phyloP scores from a whole-genome alignment of 2,888 invertebrate species.

The Nematopogon swammerdamellus region DNA sequence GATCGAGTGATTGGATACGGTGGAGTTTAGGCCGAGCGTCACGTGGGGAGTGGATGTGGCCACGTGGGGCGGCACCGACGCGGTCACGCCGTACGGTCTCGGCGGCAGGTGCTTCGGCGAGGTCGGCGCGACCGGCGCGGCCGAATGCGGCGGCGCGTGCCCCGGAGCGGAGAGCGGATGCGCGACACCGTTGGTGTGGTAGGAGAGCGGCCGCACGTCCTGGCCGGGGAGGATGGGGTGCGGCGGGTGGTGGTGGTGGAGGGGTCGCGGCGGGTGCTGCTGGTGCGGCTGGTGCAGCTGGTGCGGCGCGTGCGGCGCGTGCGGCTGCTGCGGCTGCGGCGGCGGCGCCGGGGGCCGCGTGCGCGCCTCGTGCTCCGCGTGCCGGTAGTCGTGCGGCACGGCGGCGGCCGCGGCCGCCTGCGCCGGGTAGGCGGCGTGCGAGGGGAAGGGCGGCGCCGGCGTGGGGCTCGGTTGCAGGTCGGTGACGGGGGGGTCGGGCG shows the following conservation, averaged over 20 bases:
- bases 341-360: constrained; percentile 23
- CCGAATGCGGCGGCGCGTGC: constrained; percentile 7
- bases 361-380: constrained; percentile 56
- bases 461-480: constrained; percentile 8
- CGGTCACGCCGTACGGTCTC: constrained; percentile 23
- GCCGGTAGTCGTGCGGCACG: constrained; percentile 46
- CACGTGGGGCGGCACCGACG: constrained; percentile 28
- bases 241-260: constrained; percentile 14
- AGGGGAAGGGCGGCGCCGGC: constrained; percentile 39
- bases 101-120: constrained; percentile 37
- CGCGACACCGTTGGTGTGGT: not conserved
- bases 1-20: constrained; percentile 42
- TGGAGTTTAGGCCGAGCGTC: constrained; percentile 45
- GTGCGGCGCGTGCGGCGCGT: constrained; percentile 23
- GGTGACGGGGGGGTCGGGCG: constrained; percentile 21
- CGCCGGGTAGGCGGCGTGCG: constrained; percentile 48
- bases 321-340: constrained; percentile 14
- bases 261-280: constrained; percentile 20
- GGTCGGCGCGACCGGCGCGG: constrained; percentile 22
- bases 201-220: constrained; percentile 22
- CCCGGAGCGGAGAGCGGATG: not conserved
- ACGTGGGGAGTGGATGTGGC: constrained; percentile 30
- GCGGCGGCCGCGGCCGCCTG: constrained; percentile 32
- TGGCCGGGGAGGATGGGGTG: constrained; percentile 34
- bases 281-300: constrained; percentile 40